Base-by-base conservation (phyloP, 2,797 vertebrate species). In the Neosilurus hyrtlii region DNA sequence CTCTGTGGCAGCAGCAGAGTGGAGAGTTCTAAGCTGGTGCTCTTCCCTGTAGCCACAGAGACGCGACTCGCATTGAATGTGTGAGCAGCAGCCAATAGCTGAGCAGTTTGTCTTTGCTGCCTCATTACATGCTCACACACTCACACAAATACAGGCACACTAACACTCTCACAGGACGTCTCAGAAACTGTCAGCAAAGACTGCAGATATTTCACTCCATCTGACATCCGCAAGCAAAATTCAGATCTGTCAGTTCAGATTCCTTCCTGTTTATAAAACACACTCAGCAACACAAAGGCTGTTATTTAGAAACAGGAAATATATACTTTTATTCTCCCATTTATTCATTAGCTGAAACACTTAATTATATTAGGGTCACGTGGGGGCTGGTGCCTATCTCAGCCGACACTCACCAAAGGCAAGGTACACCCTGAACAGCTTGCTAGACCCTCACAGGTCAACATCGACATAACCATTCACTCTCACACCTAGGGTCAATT, bases 41-140 rank as follows among this genome's bases (percentile, higher is more conserved):
- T 85, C 88, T 86, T 87, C 83, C 83, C 88, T 86, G 84, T 88
- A 89, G 84, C 89, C 88, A 89, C 87, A 90, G 87, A 87, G 86
- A 89, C 88, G 84, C 70, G 87, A 85, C 84, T 88, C 83, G 84
- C 85, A 88, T 83, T 90, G 83, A 89, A 88, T 87, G 87, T 89
- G 83, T 80, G 71, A 62, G 87, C 87, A 86, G 62, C 89, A 92
- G 87, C 94, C 94, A 95, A 95, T 94, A 81, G 85, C 87, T 54
- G 87, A 85, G 90, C 90, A 87, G 86, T 86, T 79, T 83, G 83
- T 80, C 81, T 84, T 67, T 56, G 59, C 73, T 74, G 85, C 76
- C 84, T 83, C 54, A 7, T 71, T 77, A 84, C 77, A 84, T 43
- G 77, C 67, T 77, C 74, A 59, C 75, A 15, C 86, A 70, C 79